Evolutionary conservation across 2,888 invertebrate genomes (phyloP).

Genomic region (Falcaria lacertinaria): DNA sequence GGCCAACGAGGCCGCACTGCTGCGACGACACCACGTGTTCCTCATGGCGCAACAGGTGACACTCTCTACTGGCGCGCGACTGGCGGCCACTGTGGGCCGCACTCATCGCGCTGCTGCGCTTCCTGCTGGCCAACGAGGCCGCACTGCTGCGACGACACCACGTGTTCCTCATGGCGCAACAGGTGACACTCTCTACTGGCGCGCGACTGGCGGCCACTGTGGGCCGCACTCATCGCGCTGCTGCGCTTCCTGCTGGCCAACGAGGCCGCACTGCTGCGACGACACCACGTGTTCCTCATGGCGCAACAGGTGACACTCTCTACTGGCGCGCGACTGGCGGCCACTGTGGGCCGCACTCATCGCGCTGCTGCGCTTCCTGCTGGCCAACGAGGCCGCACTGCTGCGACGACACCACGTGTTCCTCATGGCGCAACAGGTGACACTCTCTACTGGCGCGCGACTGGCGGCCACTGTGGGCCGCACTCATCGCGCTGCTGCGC

Average conservation of each 20-base stretch:
- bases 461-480: conserved; percentile 98
- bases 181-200: conserved; percentile 56
- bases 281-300: conserved; percentile 95
- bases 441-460: conserved; percentile 84
- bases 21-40: conserved; percentile 96
- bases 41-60: conserved; percentile 87
- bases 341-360: conserved; percentile 97
- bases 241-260: conserved; percentile 94
- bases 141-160: conserved; percentile 94
- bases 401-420: conserved; percentile 96
- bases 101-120: conserved; percentile 93
- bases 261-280: conserved; percentile 91
- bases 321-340: conserved; percentile 93
- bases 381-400: conserved; percentile 92
- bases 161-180: conserved; percentile 91
- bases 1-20: conserved; percentile 91
- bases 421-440: conserved; percentile 87
- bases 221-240: conserved; percentile 95
- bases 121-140: conserved; percentile 93
- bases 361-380: conserved; percentile 92
- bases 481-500: conserved; percentile 92
- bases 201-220: conserved; percentile 96
- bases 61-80: conserved; percentile 75
- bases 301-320: conserved; percentile 82
- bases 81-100: conserved; percentile 98